phyloP scores from a whole-genome alignment of 2,797 vertebrate species.

The Alosa sapidissima region DNA sequence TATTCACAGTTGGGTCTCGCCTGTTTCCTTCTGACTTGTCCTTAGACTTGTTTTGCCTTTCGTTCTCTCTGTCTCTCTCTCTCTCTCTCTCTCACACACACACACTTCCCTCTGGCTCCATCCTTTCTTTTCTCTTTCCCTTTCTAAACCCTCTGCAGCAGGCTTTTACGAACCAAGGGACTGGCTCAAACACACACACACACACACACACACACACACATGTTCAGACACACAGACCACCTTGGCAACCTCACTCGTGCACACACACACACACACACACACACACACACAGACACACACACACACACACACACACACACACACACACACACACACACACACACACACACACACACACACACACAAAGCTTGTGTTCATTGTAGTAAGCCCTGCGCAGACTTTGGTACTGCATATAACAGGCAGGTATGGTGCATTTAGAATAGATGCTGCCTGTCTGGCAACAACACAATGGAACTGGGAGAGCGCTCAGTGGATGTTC shows the following conservation, averaged over 20 bases:
- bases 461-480: neutral
- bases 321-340: neutral
- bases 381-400: neutral
- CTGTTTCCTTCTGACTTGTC: neutral
- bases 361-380: neutral
- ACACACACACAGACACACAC: no score
- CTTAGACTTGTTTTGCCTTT: neutral
- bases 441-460: neutral
- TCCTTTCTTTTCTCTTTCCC: neutral
- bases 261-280: no score
- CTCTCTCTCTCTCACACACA: neutral
- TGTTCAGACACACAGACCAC: neutral
- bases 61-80: neutral
- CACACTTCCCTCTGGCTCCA: neutral
- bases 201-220: neutral
- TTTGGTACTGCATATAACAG: neutral
- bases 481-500: neutral
- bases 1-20: neutral
- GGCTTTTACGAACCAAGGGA: neutral
- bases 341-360: conserved; percentile 5
- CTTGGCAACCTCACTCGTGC: neutral
- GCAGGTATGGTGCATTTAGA: neutral
- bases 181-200: neutral
- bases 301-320: no score
- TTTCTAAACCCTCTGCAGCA: neutral